These are phyloP conservation scores for Diphyllodes magnificus DNA, from an alignment of 2,113 vertebrate genomes.

Conservation along the genomic window DNA sequence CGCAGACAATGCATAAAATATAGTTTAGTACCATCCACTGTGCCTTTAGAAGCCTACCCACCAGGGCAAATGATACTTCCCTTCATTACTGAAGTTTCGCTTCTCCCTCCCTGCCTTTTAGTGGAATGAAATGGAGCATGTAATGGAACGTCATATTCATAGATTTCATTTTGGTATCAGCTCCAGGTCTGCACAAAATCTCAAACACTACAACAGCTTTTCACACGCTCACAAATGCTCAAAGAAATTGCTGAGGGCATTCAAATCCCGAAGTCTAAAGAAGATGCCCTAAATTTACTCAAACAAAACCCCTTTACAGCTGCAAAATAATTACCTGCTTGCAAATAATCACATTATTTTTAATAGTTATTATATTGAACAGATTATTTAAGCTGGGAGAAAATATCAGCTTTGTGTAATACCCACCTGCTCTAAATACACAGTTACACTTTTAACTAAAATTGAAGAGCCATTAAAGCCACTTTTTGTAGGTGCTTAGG, in stretches of 20 bases:
- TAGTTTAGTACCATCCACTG: not conserved
- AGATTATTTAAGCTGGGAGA: not conserved
- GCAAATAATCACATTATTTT: constrained; percentile 4
- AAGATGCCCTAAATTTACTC: not conserved
- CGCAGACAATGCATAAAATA: not conserved
- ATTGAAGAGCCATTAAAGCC: constrained; percentile 7
- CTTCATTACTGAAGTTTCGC: not conserved
- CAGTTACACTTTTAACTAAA: constrained; percentile 11
- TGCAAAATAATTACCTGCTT: constrained; percentile 29
- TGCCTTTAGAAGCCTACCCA: not conserved
- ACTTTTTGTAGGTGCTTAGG: constrained; percentile 5
- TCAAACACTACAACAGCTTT: not conserved
- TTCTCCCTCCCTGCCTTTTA: not conserved
- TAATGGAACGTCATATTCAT: not conserved
- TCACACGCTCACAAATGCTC: not conserved
- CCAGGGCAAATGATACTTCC: not conserved
- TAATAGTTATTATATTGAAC: not conserved
- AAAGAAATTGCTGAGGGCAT: constrained; percentile 13
- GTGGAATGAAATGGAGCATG: constrained; percentile 36
- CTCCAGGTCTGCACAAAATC: constrained; percentile 14
- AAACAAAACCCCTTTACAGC: not conserved
- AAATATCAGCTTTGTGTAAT: constrained; percentile 3
- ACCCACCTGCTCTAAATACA: constrained; percentile 26
- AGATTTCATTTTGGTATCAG: not conserved
- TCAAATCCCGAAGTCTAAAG: not conserved